Percentiles rank a stretch among this genome's conserved stretches.
phyloP scores from a whole-genome alignment of 2,113 vertebrate genomes.

The Anas platyrhynchos region DNA sequence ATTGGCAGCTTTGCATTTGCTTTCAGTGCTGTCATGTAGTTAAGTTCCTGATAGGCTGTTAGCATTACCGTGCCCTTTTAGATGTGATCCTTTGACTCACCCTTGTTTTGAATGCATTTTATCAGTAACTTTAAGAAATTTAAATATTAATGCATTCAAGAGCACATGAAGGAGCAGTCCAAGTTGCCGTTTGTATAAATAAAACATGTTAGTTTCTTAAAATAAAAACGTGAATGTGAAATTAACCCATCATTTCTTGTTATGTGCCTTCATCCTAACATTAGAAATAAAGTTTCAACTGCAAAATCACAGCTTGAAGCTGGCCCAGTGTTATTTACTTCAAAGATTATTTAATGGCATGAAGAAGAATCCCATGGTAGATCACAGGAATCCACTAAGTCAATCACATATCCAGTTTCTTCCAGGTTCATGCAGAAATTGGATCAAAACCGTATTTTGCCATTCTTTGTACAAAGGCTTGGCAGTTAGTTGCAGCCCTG shows the following conservation, averaged over 20 bases:
- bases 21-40: neutral
- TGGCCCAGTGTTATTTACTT: neutral
- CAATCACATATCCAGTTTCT: neutral
- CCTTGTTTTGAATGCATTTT: neutral
- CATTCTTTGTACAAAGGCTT: neutral
- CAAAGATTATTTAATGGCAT: neutral
- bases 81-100: neutral
- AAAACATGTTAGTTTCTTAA: neutral
- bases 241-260: neutral
- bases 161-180: neutral
- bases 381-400: neutral
- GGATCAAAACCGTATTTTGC: neutral
- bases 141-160: neutral
- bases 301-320: neutral
- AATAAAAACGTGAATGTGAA: neutral
- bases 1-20: slow-evolving; percentile 38
- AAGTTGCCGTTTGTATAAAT: neutral
- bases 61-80: neutral
- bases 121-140: neutral
- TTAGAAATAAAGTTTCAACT: neutral
- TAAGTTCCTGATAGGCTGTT: neutral
- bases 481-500: neutral
- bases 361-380: neutral
- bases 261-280: neutral
- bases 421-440: neutral